These are phyloP conservation scores for Brachystomella parvula DNA, from an alignment of 1,140 invertebrate species.

Conservation along the genomic window DNA sequence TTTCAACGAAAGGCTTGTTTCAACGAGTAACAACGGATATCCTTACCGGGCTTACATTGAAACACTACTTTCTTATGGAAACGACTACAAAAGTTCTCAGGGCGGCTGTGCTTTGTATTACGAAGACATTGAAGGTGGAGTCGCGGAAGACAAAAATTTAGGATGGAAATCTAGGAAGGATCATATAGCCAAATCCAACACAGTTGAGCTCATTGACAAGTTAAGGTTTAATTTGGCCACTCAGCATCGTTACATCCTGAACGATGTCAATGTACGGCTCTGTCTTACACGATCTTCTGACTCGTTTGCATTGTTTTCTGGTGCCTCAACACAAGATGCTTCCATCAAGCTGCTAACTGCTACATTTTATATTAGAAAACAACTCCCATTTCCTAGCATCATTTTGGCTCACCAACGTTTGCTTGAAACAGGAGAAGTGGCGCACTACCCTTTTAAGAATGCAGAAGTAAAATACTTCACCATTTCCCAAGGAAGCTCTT, in stretches of 20 bases:
- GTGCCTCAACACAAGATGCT: not conserved
- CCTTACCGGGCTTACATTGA: slow-evolving; percentile 46
- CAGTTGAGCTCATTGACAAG: slow-evolving; percentile 22
- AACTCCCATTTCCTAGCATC: slow-evolving; percentile 20
- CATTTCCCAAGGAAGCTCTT: slow-evolving; percentile 18
- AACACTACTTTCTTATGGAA: slow-evolving; percentile 43
- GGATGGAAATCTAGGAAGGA: slow-evolving; percentile 14
- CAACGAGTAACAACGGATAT: slow-evolving; percentile 44
- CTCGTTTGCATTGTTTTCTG: slow-evolving; percentile 9
- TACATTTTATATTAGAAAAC: slow-evolving; percentile 18
- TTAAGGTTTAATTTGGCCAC: slow-evolving; percentile 18
- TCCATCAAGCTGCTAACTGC: slow-evolving; percentile 19
- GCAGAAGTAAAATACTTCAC: slow-evolving; percentile 23
- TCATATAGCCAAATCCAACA: slow-evolving; percentile 2
- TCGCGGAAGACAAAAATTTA: not conserved
- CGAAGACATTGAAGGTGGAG: slow-evolving; percentile 8
- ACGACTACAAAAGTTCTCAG: slow-evolving; percentile 43
- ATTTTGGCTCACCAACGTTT: slow-evolving; percentile 18
- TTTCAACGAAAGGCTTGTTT: slow-evolving; percentile 46
- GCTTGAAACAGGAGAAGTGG: slow-evolving; percentile 16
- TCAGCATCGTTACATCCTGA: slow-evolving; percentile 25
- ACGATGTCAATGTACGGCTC: slow-evolving; percentile 20
- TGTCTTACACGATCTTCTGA: slow-evolving; percentile 17
- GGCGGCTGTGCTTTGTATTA: slow-evolving; percentile 36
- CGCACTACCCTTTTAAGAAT: slow-evolving; percentile 18